phyloP scores from a whole-genome alignment of 2,113 vertebrate genomes.

The Cyanoliseus patagonus region DNA sequence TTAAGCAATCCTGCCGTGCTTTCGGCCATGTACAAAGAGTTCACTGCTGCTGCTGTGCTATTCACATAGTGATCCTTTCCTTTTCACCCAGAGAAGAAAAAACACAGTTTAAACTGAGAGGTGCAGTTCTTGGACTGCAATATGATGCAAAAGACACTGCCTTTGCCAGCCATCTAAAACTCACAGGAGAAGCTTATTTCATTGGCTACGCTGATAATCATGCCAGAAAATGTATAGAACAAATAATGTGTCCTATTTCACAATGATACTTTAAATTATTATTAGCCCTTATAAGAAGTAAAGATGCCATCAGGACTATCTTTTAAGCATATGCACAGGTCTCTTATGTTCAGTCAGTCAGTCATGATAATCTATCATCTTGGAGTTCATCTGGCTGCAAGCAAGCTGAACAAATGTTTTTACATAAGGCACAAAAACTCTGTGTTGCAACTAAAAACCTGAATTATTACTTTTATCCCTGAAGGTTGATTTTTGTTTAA shows the following conservation, averaged over 20 bases:
- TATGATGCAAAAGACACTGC: not conserved
- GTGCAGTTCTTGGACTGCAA: not conserved
- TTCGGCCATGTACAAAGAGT: not conserved
- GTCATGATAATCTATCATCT: not conserved
- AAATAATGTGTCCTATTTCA: not conserved
- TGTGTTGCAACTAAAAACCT: not conserved
- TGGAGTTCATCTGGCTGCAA: slow-evolving; percentile 1
- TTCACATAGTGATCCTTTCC: not conserved
- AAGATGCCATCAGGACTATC: not conserved
- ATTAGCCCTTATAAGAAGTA: not conserved
- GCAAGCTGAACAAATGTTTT: slow-evolving; percentile 25
- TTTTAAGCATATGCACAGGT: not conserved
- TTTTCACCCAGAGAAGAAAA: not conserved
- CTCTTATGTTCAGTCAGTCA: not conserved
- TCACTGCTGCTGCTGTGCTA: not conserved
- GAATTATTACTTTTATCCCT: not conserved
- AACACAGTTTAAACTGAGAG: fast-evolving
- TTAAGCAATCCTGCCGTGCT: not conserved
- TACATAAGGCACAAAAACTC: not conserved
- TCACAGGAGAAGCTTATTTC: not conserved
- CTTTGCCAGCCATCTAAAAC: not conserved
- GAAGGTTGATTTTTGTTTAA: not conserved
- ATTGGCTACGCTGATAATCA: not conserved
- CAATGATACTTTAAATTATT: not conserved
- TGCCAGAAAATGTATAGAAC: not conserved